Evolutionary conservation across 2,113 vertebrate genomes (phyloP).

Genomic region (Prionailurus viverrinus): DNA sequence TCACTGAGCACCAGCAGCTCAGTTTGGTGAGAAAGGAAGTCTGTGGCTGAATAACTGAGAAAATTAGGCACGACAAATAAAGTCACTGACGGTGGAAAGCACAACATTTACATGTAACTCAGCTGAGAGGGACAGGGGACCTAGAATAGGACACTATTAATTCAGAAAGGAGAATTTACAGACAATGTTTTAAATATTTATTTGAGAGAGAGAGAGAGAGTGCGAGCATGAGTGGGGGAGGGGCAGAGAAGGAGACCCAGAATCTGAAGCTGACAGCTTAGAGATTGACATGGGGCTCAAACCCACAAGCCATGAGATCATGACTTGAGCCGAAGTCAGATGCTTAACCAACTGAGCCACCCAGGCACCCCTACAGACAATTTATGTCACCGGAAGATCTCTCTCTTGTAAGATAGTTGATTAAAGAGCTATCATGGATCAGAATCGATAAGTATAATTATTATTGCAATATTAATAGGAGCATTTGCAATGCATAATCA

Average conservation of each 20-base stretch:
- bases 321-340: too few relatives aligned
- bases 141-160: rapidly evolving
- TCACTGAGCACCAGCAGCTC: not conserved
- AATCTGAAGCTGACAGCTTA: too few relatives aligned
- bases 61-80: not conserved
- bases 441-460: not conserved
- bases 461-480: not conserved
- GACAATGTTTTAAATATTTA: not conserved
- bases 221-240: too few relatives aligned
- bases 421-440: not conserved
- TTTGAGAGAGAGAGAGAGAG: too few relatives aligned
- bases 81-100: not conserved
- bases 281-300: too few relatives aligned
- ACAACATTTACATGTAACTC: not conserved
- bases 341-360: too few relatives aligned
- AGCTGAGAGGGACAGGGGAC: not conserved
- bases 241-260: too few relatives aligned
- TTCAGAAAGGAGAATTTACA: not conserved
- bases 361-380: too few relatives aligned
- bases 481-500: too few relatives aligned
- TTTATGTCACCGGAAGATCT: not conserved
- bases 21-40: not conserved
- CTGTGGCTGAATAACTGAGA: not conserved
- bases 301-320: too few relatives aligned
- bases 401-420: not conserved